phyloP scores from a whole-genome alignment of 2,888 invertebrate genomes.

The Melinopterus prodromus region DNA sequence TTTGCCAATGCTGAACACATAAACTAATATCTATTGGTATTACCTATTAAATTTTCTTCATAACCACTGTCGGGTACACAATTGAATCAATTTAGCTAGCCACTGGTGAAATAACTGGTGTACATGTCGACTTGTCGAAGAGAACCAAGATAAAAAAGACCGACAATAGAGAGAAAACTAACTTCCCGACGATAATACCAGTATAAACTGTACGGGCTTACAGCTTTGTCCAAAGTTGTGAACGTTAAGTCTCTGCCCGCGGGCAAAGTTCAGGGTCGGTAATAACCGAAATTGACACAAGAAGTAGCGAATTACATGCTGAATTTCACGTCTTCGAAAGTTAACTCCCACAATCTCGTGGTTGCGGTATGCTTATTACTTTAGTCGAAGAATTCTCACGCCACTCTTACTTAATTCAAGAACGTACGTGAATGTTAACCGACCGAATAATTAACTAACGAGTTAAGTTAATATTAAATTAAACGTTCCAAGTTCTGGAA shows the following conservation, averaged over 20 bases:
- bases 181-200: neutral
- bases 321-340: neutral
- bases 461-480: neutral
- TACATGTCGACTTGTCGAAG: neutral
- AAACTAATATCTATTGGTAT: too few species aligned
- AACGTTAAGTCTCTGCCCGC: neutral
- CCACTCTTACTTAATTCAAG: neutral
- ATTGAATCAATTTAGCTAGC: too few species aligned
- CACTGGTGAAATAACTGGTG: neutral
- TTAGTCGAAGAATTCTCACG: too few species aligned
- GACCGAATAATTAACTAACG: neutral
- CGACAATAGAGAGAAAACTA: neutral
- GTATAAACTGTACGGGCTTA: neutral
- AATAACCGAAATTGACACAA: neutral
- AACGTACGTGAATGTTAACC: neutral
- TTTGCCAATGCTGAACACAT: too few species aligned
- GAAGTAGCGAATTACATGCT: neutral
- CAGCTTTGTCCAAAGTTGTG: neutral
- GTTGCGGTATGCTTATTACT: too few species aligned
- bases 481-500: neutral
- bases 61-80: too few species aligned
- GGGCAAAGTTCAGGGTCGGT: neutral
- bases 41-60: too few species aligned
- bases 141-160: neutral
- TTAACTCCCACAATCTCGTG: neutral